phyloP scores from a whole-genome alignment of 2,797 vertebrate genomes.

The Coreius guichenoti region DNA sequence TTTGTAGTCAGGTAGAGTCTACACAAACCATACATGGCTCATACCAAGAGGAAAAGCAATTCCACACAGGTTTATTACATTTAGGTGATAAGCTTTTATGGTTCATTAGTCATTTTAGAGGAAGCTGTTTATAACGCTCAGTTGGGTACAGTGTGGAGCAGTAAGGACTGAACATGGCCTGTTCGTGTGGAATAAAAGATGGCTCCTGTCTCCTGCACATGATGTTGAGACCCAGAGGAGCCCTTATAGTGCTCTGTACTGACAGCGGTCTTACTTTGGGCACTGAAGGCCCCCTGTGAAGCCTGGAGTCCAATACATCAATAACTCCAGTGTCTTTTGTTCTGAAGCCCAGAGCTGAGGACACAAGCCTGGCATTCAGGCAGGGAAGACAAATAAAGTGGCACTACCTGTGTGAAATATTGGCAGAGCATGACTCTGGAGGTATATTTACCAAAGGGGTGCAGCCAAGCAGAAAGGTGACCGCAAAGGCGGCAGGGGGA shows the following conservation, averaged over 20 bases:
- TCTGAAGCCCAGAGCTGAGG: conserved; percentile 55
- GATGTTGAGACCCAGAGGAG: conserved; percentile 68
- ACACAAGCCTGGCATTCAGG: conserved; percentile 45
- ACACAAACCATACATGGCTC: not conserved
- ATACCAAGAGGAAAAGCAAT: conserved; percentile 10
- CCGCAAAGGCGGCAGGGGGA: conserved; percentile 30
- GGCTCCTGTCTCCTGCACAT: conserved; percentile 64
- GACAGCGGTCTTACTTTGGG: conserved; percentile 58
- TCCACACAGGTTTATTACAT: conserved; percentile 35
- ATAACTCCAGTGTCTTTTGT: conserved; percentile 63
- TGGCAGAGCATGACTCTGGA: conserved; percentile 45
- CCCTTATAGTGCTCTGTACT: conserved; percentile 60
- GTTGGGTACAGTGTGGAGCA: not conserved
- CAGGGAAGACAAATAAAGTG: conserved; percentile 40
- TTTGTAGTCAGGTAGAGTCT: not conserved
- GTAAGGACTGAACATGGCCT: conserved; percentile 6
- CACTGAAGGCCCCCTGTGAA: conserved; percentile 39
- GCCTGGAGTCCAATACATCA: conserved; percentile 62
- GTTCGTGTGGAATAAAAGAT: conserved; percentile 52
- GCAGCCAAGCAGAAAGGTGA: conserved; percentile 53
- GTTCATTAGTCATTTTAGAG: conserved; percentile 43
- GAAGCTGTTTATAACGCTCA: conserved; percentile 5
- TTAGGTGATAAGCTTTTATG: conserved; percentile 45
- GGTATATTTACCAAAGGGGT: conserved; percentile 58
- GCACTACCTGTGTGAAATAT: conserved; percentile 59